A percentile compares a stretch with the other conserved stretches of the same genome.
phyloP scores from a whole-genome alignment of 2,797 vertebrate species.

The Coccyzus lansbergi region DNA sequence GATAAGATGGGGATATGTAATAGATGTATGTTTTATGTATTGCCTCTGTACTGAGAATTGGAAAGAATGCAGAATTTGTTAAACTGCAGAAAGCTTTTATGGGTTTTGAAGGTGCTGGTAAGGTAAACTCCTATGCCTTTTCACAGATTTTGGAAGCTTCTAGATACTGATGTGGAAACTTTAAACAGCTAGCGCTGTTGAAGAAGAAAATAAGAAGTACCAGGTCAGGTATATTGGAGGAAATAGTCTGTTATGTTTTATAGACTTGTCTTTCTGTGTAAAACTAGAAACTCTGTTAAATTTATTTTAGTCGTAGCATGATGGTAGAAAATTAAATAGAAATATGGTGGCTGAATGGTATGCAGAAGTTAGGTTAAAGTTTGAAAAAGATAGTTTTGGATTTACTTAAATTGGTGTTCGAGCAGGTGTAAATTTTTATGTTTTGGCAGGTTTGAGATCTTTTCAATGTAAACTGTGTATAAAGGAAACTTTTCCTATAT shows the following conservation, averaged over 20 bases:
- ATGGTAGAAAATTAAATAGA: not conserved
- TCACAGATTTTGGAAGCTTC: not conserved
- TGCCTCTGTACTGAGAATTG: not conserved
- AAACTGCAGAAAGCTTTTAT: not conserved
- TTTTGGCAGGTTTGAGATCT: not conserved
- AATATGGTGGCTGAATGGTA: not conserved
- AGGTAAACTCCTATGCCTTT: not conserved
- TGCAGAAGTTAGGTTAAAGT: not conserved
- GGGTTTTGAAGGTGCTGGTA: not conserved
- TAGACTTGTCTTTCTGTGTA: not conserved
- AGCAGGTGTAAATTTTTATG: not conserved
- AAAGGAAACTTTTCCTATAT: not conserved
- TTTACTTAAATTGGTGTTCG: not conserved
- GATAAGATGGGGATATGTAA: not conserved
- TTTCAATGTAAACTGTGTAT: not conserved
- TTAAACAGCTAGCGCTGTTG: not conserved
- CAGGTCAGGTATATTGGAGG: not conserved
- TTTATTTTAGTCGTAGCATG: not conserved
- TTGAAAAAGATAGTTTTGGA: not conserved
- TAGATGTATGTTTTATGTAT: not conserved
- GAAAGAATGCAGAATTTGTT: not conserved
- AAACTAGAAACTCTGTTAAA: not conserved
- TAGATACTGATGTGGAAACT: not conserved
- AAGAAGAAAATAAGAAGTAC: not conserved
- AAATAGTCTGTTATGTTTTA: not conserved